These are phyloP conservation scores for Heliconius himera DNA, from an alignment of 1,140 invertebrate species.

Conservation along the genomic window DNA sequence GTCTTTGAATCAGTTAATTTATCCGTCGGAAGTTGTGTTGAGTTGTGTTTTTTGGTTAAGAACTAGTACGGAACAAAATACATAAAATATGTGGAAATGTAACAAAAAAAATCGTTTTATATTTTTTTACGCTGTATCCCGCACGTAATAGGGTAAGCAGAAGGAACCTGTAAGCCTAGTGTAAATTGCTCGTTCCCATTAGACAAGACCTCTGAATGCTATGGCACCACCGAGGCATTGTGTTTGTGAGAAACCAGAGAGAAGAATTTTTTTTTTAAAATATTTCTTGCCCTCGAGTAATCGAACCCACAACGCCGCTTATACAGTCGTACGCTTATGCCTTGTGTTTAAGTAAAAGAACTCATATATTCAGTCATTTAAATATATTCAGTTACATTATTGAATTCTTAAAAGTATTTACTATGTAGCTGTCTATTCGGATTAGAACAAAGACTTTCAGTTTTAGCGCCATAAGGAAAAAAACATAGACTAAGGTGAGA, in stretches of 20 bases:
- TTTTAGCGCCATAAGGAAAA: slow-evolving; percentile 1
- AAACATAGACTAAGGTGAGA: not conserved
- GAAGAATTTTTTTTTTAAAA: no score
- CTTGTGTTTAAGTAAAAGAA: no score
- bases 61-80: no score
- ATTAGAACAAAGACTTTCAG: not conserved
- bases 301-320: no score
- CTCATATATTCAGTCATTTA: not conserved
- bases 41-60: no score
- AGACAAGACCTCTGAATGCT: not conserved
- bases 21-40: not conserved
- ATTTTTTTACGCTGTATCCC: not conserved
- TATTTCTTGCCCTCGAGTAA: no score
- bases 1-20: not conserved
- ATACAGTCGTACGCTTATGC: no score
- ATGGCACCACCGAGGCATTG: not conserved
- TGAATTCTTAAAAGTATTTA: no score
- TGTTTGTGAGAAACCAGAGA: no score
- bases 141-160: not conserved
- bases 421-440: not conserved
- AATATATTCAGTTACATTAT: not conserved
- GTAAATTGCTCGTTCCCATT: not conserved
- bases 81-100: no score
- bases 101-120: no score
- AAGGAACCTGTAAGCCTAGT: not conserved